Evolutionary conservation across 2,113 vertebrate species (phyloP).

Genomic region (Eira barbara): DNA sequence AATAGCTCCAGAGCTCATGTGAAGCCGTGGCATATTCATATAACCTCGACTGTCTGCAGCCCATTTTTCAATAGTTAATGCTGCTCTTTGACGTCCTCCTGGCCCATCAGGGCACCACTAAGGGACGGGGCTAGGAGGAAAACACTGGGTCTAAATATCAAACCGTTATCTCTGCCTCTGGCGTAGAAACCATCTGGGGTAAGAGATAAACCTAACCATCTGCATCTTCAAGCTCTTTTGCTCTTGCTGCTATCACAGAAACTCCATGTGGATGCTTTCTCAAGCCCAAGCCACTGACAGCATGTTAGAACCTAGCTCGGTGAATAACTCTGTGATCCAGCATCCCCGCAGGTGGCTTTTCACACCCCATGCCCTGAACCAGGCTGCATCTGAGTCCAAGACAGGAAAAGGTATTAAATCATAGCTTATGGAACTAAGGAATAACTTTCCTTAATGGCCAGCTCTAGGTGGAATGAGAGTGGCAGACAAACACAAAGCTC

Average conservation of each 20-base stretch:
- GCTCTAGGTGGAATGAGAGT: neutral
- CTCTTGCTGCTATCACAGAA: neutral
- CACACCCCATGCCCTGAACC: neutral
- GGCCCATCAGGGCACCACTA: neutral
- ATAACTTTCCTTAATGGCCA: neutral
- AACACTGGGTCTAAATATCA: constrained; percentile 25
- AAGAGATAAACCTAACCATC: neutral
- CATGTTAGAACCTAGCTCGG: neutral
- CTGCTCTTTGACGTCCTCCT: neutral
- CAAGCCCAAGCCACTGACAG: neutral
- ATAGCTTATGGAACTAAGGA: neutral
- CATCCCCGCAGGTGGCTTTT: constrained; percentile 20
- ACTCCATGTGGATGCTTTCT: neutral
- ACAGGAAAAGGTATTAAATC: neutral
- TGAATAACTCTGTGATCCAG: neutral
- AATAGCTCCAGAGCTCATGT: neutral
- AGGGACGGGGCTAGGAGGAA: neutral
- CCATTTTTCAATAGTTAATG: constrained; percentile 4
- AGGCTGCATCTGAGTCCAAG: neutral
- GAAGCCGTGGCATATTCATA: neutral
- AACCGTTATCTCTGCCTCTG: constrained; percentile 20
- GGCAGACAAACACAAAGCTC: neutral
- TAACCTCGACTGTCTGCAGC: neutral
- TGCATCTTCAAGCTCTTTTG: neutral
- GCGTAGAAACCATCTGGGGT: neutral